A percentile compares a stretch with the other conserved stretches of the same genome.
phyloP scores from a whole-genome alignment of 2,113 vertebrate species.

The Actenoides hombroni region DNA sequence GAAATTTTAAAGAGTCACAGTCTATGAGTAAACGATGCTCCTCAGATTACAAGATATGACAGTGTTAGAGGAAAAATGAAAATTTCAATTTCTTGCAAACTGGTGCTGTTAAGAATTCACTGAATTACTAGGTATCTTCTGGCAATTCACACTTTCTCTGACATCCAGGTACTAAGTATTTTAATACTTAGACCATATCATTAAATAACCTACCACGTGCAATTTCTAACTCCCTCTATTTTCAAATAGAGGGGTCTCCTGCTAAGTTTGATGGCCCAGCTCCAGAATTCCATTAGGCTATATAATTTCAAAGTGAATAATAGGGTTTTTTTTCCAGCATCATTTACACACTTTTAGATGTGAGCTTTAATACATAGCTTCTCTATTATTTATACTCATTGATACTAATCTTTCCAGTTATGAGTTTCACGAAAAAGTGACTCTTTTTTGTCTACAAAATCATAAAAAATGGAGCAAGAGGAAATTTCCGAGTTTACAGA shows the following conservation, averaged over 20 bases:
- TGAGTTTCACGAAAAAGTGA: not conserved
- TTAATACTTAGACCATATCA: not conserved
- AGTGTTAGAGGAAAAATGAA: not conserved
- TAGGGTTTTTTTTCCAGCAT: fast-evolving
- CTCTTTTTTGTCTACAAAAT: not conserved
- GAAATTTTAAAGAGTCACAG: not conserved
- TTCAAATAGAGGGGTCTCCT: not conserved
- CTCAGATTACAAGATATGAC: not conserved
- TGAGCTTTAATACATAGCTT: not conserved
- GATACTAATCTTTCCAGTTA: not conserved
- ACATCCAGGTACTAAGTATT: not conserved
- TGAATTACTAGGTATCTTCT: not conserved
- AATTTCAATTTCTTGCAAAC: not conserved
- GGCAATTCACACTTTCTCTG: not conserved
- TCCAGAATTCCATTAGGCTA: not conserved
- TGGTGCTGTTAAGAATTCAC: not conserved
- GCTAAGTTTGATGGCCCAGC: not conserved
- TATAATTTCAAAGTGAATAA: not conserved
- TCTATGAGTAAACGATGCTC: not conserved
- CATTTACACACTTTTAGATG: not conserved
- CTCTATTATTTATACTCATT: not conserved
- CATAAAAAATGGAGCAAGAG: not conserved
- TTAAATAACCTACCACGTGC: not conserved
- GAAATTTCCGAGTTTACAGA: not conserved
- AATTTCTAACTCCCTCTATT: not conserved